Evolutionary conservation across 2,888 invertebrate genomes (phyloP).

Genomic region (Sinodicranocentrus sp.): DNA sequence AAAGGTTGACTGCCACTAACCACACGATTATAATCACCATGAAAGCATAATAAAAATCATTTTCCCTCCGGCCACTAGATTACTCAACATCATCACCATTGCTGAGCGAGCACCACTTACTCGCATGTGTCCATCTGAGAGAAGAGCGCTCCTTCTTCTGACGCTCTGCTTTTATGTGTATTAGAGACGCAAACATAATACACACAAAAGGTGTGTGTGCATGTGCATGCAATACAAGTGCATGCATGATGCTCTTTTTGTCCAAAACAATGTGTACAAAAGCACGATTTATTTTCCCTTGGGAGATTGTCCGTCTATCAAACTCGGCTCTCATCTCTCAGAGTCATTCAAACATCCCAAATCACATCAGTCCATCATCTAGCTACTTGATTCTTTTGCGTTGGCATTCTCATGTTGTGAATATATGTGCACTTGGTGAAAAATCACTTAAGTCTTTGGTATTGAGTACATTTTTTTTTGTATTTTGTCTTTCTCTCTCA

Average conservation of each 20-base stretch:
- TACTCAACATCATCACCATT: slow-evolving; percentile 67
- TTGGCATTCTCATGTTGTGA: neutral
- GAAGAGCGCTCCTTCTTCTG: slow-evolving; percentile 20
- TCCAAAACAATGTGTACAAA: slow-evolving; percentile 63
- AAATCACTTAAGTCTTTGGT: slow-evolving; percentile 54
- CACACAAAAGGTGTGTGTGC: slow-evolving; percentile 52
- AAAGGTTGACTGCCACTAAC: slow-evolving; percentile 66
- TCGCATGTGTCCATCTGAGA: slow-evolving; percentile 63
- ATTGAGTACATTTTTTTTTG: slow-evolving; percentile 58
- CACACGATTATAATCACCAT: slow-evolving; percentile 71
- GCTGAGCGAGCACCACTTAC: slow-evolving; percentile 57
- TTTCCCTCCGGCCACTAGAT: slow-evolving; percentile 61
- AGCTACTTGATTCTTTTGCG: slow-evolving; percentile 46
- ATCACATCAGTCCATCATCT: slow-evolving; percentile 67
- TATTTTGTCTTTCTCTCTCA: slow-evolving; percentile 31
- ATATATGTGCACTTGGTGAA: slow-evolving; percentile 29
- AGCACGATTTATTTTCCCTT: slow-evolving; percentile 70
- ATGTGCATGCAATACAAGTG: slow-evolving; percentile 54
- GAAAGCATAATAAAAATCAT: slow-evolving; percentile 69
- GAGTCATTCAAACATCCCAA: slow-evolving; percentile 59
- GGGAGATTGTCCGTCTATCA: slow-evolving; percentile 69
- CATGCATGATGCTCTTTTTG: slow-evolving; percentile 48
- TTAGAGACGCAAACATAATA: slow-evolving; percentile 41
- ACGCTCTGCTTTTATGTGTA: slow-evolving; percentile 41
- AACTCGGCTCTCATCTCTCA: slow-evolving; percentile 35